Percentiles rank a stretch among this genome's conserved stretches.
phyloP scores from a whole-genome alignment of 2,888 invertebrate species.

The Nomada fabriciana region DNA sequence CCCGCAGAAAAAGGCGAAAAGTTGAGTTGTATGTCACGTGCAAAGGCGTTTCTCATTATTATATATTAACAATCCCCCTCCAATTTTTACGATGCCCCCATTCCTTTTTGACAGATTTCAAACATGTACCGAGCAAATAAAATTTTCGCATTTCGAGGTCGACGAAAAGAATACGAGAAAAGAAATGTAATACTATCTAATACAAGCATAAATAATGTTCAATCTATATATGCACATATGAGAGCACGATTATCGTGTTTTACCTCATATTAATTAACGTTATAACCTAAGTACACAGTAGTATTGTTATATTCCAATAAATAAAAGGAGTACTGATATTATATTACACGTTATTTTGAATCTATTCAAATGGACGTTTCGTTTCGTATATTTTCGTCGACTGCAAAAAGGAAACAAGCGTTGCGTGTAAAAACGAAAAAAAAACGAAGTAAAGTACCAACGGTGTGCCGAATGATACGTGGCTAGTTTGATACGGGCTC shows the following conservation, averaged over 20 bases:
- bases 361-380: not conserved
- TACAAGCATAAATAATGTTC: not conserved
- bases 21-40: constrained; percentile 42
- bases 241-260: not conserved
- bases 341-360: not conserved
- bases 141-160: constrained; percentile 6
- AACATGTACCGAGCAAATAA: constrained; percentile 1
- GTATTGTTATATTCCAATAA: not conserved
- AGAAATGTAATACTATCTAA: not conserved
- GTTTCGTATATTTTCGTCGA: not conserved
- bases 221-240: not conserved
- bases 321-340: not conserved
- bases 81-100: constrained; percentile 8
- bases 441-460: constrained; percentile 30
- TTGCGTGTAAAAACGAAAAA: not conserved
- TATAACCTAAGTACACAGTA: constrained; percentile 29
- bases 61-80: constrained; percentile 44
- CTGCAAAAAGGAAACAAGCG: not conserved
- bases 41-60: constrained; percentile 41
- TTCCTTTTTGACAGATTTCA: constrained; percentile 19
- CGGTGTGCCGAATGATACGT: constrained; percentile 41
- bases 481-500: constrained; percentile 41
- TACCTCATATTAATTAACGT: not conserved
- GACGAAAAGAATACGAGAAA: not conserved
- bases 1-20: not conserved